Evolutionary conservation across 2,113 vertebrate genomes (phyloP).

Genomic region (Pterocles burchelli): DNA sequence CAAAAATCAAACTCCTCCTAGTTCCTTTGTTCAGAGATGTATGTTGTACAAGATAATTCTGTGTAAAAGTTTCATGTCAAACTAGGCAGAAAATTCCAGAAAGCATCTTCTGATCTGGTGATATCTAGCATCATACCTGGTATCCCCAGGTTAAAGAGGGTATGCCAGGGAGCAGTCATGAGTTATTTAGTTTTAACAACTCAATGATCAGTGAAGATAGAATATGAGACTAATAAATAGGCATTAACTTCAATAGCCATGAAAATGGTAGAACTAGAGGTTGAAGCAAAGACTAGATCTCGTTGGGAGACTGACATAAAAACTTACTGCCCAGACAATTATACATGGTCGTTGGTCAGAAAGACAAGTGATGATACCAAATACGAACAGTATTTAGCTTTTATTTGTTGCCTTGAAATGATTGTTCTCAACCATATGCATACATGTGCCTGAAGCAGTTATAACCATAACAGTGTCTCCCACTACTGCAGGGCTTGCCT

Average conservation of each 20-base stretch:
- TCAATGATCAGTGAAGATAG: not conserved
- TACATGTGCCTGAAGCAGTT: not conserved
- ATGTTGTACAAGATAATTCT: not conserved
- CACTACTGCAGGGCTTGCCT: not conserved
- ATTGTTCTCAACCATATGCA: not conserved
- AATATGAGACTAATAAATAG: not conserved
- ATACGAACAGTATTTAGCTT: not conserved
- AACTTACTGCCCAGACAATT: not conserved
- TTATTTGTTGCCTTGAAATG: not conserved
- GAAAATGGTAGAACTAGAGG: not conserved
- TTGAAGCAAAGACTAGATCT: not conserved
- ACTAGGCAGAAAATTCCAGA: not conserved
- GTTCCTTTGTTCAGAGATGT: not conserved
- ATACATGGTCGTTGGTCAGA: not conserved
- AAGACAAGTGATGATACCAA: not conserved
- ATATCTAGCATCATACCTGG: not conserved
- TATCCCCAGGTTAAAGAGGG: not conserved
- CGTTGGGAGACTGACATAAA: not conserved
- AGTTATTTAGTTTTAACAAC: not conserved
- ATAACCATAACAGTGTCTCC: not conserved
- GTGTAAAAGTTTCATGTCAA: not conserved
- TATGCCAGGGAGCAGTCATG: not conserved
- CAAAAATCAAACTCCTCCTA: not conserved
- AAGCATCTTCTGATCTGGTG: not conserved
- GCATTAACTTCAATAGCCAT: not conserved